Evolutionary conservation across 2,797 vertebrate species (phyloP).

Genomic region (Epinephelus awoara): DNA sequence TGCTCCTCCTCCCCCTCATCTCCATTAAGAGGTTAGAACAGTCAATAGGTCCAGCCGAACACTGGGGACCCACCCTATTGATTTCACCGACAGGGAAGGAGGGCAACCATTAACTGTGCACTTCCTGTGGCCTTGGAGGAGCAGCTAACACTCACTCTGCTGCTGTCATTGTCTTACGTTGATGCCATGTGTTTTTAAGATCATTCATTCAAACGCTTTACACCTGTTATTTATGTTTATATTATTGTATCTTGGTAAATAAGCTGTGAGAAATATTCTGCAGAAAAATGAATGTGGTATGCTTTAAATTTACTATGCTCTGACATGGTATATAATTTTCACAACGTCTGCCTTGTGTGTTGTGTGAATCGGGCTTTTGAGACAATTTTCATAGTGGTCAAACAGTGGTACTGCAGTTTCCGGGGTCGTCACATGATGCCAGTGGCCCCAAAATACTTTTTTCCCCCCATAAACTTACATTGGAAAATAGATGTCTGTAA

Average conservation of each 20-base stretch:
- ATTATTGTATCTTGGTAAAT: not conserved
- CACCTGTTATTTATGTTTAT: not conserved
- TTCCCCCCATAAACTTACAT: too few species aligned
- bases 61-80: constrained; percentile 78
- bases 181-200: not conserved
- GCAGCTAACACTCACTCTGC: constrained; percentile 16
- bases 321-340: not conserved
- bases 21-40: constrained; percentile 84
- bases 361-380: too few species aligned
- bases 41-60: constrained; percentile 79
- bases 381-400: too few species aligned
- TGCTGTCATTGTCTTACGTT: constrained; percentile 1
- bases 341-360: too few species aligned
- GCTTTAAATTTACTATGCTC: not conserved
- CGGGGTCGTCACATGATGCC: too few species aligned
- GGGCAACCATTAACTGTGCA: constrained; percentile 70
- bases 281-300: not conserved
- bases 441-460: too few species aligned
- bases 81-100: constrained; percentile 71
- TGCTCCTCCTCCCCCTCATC: constrained; percentile 80
- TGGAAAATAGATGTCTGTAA: too few species aligned
- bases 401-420: too few species aligned
- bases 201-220: not conserved
- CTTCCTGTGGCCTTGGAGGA: constrained; percentile 62
- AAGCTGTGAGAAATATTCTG: too few species aligned